These are phyloP conservation scores for Drosophila bocqueti DNA, from an alignment of 1,140 invertebrate genomes.

Conservation along the genomic window DNA sequence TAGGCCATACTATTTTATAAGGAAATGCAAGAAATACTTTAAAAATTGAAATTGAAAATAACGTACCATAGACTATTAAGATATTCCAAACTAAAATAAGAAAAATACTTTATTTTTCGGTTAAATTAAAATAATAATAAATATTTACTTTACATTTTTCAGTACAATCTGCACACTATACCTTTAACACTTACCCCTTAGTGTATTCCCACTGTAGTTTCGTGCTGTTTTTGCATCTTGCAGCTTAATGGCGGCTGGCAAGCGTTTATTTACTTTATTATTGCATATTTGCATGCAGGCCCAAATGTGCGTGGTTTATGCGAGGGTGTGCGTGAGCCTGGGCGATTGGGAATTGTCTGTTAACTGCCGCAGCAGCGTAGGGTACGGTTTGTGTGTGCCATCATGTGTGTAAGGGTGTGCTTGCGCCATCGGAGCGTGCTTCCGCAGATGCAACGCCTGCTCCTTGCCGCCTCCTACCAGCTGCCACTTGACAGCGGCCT, in stretches of 20 bases:
- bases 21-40: not conserved
- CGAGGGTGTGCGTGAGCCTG: constrained; percentile 25
- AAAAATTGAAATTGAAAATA: not conserved
- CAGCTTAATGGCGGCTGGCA: constrained; percentile 54
- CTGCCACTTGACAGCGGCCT: constrained; percentile 27
- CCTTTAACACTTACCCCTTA: not conserved
- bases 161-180: not conserved
- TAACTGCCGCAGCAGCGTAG: constrained; percentile 41
- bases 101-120: not conserved
- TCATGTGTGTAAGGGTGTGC: constrained; percentile 7
- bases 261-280: constrained; percentile 80
- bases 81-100: not conserved
- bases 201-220: not conserved
- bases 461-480: constrained; percentile 1
- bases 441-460: constrained; percentile 24
- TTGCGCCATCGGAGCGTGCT: constrained; percentile 24
- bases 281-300: constrained; percentile 70
- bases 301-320: constrained; percentile 67
- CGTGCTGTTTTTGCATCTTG: constrained; percentile 27
- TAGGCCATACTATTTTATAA: not conserved
- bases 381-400: not conserved
- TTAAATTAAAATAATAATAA: not conserved
- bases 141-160: not conserved
- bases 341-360: constrained; percentile 64
- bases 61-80: not conserved